A percentile compares a stretch with the other conserved stretches of the same genome.
These are phyloP conservation scores for Hydropsyche betteni DNA, from an alignment of 2,888 invertebrate species.

Conservation along the genomic window DNA sequence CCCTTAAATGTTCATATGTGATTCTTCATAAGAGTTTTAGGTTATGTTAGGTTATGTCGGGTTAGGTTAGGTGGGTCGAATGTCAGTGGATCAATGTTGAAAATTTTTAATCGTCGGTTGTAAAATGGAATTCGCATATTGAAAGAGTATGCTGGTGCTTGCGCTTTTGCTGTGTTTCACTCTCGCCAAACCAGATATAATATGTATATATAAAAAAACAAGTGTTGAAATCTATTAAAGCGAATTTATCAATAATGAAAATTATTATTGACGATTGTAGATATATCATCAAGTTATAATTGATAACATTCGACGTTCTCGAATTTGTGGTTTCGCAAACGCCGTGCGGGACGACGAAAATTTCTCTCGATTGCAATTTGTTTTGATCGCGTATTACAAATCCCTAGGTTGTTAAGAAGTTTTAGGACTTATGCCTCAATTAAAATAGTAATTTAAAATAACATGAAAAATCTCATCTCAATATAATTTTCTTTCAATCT, in stretches of 20 bases:
- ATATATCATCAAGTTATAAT: constrained; percentile 18
- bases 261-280: constrained; percentile 11
- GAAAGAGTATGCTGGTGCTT: background rate
- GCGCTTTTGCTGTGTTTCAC: background rate
- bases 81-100: too few species aligned
- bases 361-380: constrained; percentile 12
- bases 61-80: too few species aligned
- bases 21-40: too few species aligned
- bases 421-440: too few species aligned
- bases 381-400: constrained; percentile 2
- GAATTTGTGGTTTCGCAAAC: too few species aligned
- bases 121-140: background rate
- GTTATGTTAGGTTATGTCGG: too few species aligned
- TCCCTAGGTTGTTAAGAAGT: too few species aligned
- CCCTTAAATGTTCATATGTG: too few species aligned
- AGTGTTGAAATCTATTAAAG: background rate
- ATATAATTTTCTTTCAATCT: too few species aligned
- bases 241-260: constrained; percentile 7
- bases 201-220: constrained; percentile 1
- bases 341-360: too few species aligned
- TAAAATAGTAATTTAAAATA: too few species aligned
- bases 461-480: too few species aligned
- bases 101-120: background rate
- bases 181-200: background rate
- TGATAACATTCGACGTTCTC: constrained; percentile 6